Base-by-base conservation (phyloP, 2,888 invertebrate species). In the Epistrophe grossulariae region DNA sequence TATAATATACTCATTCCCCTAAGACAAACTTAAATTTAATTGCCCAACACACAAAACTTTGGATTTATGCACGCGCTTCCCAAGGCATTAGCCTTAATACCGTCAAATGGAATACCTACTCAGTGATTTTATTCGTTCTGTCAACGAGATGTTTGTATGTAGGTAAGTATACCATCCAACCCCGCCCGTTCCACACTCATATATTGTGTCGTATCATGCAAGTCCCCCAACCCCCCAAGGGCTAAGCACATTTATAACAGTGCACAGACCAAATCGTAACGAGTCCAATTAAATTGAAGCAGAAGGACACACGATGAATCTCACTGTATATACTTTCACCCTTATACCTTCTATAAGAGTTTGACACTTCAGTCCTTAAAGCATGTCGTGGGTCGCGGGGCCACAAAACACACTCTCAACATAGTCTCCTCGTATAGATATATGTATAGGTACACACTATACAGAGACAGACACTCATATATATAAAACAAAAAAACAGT, bases 201-300 rank as follows among this genome's bases (percentile, higher is more conserved):
- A 60, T 60, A 60, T 24, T 24, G n/a, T 0, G 40, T 38, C 1
- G 24, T 55, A 28, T 28, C 28, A 28, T 55, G 15, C 60, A 40
- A 43, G 62, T 40, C 50, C 43, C n/a, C 19, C 2, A 15, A 13
- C 55, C 45, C 45, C n/a, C 48, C 55, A n/a, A 15, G 57, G 40
- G n/a, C 76, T 77, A 77, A 82, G 64, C 48, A 50, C 60, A 78
- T 19, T 28, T 59, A 35, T 35, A 38, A 66, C 24, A 43, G 15
- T n/a, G 57, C 28, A 74, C 55, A 40, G 48, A 71, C 84, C 72
- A 78, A 85, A 71, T 71, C 78, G 78, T 82, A 74, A 78, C 72
- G 73, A 78, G 70, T 81, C 81, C 81, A 81, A 84, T 84, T 84
- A 84, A 84, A 84, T 68, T 80, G 59, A 85, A 81, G 73, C 70